These are phyloP conservation scores for Iguana delicatissima DNA, from an alignment of 2,797 vertebrate genomes.

Conservation along the genomic window DNA sequence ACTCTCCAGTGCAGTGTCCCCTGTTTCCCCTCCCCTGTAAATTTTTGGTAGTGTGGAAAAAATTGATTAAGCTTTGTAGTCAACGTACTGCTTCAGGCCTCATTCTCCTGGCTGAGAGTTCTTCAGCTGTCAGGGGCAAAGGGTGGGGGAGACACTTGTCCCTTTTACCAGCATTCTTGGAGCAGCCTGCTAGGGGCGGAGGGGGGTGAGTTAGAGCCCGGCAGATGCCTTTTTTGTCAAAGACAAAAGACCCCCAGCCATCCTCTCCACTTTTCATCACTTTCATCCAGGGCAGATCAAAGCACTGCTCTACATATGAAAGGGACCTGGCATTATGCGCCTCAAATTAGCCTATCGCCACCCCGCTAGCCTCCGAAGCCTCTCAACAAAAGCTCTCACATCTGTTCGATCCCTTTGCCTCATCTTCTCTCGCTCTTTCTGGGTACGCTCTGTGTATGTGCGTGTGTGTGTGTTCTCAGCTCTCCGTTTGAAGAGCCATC, in stretches of 20 bases:
- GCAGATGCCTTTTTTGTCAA: constrained; percentile 89
- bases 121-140: constrained; percentile 76
- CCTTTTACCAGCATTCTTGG: constrained; percentile 79
- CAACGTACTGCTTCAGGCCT: constrained; percentile 65
- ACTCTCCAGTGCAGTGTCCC: constrained; percentile 38
- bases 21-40: not conserved
- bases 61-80: constrained; percentile 72
- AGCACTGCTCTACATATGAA: constrained; percentile 90
- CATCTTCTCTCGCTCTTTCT: constrained; percentile 73
- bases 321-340: constrained; percentile 80
- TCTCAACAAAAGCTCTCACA: constrained; percentile 84
- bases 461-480: constrained; percentile 71
- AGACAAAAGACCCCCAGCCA: constrained; percentile 85
- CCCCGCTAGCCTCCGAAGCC: constrained; percentile 79
- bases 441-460: not conserved
- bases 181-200: constrained; percentile 68
- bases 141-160: constrained; percentile 76
- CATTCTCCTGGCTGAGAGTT: constrained; percentile 79
- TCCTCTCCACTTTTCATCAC: constrained; percentile 79
- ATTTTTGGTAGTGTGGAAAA: constrained; percentile 71
- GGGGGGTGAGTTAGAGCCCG: constrained; percentile 61
- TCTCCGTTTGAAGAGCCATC: constrained; percentile 80
- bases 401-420: constrained; percentile 85
- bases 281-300: constrained; percentile 87
- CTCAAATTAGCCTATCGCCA: constrained; percentile 85